Percentiles rank a stretch among this genome's conserved stretches.
Conservation (phyloP, 1,140 invertebrate genomes). For the Drosophila melanogaster region DNA sequence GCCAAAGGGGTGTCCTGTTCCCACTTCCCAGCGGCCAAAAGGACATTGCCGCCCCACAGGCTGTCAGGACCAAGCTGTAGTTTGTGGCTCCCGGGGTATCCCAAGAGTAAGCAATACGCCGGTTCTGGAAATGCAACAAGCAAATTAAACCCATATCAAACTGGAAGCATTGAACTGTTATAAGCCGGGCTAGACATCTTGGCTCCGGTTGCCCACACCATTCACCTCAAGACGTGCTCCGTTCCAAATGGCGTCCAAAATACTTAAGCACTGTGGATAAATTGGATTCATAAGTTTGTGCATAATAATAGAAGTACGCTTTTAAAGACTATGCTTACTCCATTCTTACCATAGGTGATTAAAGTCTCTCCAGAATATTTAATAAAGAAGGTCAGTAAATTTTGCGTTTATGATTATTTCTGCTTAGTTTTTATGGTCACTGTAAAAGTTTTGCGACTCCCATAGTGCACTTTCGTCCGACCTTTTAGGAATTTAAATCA, state of each 20-base stretch:
- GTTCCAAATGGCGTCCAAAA: slow-evolving; percentile 8
- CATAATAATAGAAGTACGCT: too few species aligned
- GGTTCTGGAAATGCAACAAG: slow-evolving; percentile 33
- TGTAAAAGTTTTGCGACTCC: neutral
- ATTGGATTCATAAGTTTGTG: neutral
- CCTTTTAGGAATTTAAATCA: slow-evolving; percentile 56
- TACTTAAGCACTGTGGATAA: slow-evolving; percentile 13
- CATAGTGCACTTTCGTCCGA: slow-evolving; percentile 24
- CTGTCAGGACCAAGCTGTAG: slow-evolving; percentile 36
- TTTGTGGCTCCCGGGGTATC: slow-evolving; percentile 24
- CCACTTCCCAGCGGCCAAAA: slow-evolving; percentile 22
- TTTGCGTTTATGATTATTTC: too few species aligned
- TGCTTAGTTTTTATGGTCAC: too few species aligned
- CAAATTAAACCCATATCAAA: slow-evolving; percentile 75
- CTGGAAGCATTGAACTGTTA: slow-evolving; percentile 69
- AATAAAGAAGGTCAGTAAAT: too few species aligned
- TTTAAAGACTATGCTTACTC: neutral
- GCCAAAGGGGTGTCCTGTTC: slow-evolving; percentile 37
- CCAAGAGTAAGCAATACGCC: slow-evolving; percentile 19
- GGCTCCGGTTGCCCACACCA: slow-evolving; percentile 11
- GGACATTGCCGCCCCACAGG: slow-evolving; percentile 15
- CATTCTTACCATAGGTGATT: too few species aligned
- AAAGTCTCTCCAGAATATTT: too few species aligned
- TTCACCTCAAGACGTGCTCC: slow-evolving; percentile 17
- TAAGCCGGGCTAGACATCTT: slow-evolving; percentile 57